phyloP scores from a whole-genome alignment of 2,888 invertebrate species.

The Chrysina gloriosa region DNA sequence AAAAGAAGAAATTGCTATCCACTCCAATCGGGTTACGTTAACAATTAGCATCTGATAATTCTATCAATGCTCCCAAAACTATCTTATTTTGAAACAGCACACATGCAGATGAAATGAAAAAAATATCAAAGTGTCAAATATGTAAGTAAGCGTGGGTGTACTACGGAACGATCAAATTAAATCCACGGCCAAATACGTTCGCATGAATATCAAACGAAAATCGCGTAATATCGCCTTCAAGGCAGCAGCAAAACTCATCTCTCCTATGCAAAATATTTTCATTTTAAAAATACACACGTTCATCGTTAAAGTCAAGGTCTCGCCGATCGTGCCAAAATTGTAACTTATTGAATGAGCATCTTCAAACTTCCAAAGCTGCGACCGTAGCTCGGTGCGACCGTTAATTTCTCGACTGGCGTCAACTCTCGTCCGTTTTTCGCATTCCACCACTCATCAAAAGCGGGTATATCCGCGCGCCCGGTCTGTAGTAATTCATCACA shows the following conservation, averaged over 20 bases:
- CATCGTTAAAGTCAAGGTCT: slow-evolving; percentile 32
- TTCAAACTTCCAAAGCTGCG: slow-evolving; percentile 1
- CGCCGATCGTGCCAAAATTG: slow-evolving; percentile 25
- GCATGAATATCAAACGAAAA: too few species aligned
- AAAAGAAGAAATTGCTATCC: too few species aligned
- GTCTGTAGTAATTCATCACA: slow-evolving; percentile 2
- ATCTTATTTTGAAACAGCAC: too few species aligned
- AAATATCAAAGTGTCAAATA: too few species aligned
- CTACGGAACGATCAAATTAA: too few species aligned
- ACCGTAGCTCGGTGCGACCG: not conserved
- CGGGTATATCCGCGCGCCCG: not conserved
- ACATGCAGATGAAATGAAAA: too few species aligned
- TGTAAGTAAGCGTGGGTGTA: too few species aligned
- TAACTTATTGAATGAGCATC: slow-evolving; percentile 30
- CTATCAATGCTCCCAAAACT: too few species aligned
- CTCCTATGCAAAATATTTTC: slow-evolving; percentile 19
- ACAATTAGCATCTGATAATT: too few species aligned
- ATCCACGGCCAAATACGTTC: too few species aligned
- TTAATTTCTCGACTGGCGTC: not conserved
- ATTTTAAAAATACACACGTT: slow-evolving; percentile 30
- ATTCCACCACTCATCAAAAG: not conserved
- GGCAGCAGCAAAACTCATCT: not conserved
- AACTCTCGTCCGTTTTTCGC: not conserved
- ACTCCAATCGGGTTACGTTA: too few species aligned
- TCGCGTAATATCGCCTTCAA: too few species aligned